Evolutionary conservation across 2,888 invertebrate genomes (phyloP), one percentile per base, ranked within the genome.

Genomic region (Rotaria macrura): DNA sequence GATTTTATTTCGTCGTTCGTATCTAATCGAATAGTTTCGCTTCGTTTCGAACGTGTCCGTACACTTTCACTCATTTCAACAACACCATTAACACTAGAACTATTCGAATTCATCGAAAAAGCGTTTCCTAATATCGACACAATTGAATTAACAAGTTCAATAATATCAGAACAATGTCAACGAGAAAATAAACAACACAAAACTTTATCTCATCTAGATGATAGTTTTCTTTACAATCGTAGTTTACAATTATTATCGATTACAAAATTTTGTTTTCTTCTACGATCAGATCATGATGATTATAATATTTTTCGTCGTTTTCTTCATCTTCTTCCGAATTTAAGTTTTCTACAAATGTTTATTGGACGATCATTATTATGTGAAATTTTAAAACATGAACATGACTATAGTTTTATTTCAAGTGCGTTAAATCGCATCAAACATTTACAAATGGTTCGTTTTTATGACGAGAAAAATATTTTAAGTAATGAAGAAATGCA

Each of bases 321-420:
- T 79, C 43, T 79, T 79, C n/a, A 40, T 79, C 79, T 79, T 79
- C 34, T 79, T n/a, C 79, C 79, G 12, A 79, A 43, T 43, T n/a
- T 79, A 43, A 7, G 10, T 43, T 43, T n/a, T 43, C 14, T 79
- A 79, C 25, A 43, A 79, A 40, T 79, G 79, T 40, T 43, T 43
- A 79, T 79, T 43, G 79, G 43, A 12, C 79, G 43, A 38, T 79
- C 79, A 79, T 43, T 79, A 14, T 43, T 43, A 12, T 25, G n/a
- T 79, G 43, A 43, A 43, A 43, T 79, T 10, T n/a, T 79, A 79
- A 43, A 5, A 43, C 43, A 43, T 43, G 79, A 40, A 79, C 25
- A 43, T 23, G 25, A 40, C 25, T 25, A 79, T 43, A n/a, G 43
- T 43, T 79, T 79, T 25, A 14, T 79, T 5, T 6, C 3, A 25